Evolutionary conservation across 2,113 vertebrate species (phyloP).

Genomic region (Pseudorasbora parva): DNA sequence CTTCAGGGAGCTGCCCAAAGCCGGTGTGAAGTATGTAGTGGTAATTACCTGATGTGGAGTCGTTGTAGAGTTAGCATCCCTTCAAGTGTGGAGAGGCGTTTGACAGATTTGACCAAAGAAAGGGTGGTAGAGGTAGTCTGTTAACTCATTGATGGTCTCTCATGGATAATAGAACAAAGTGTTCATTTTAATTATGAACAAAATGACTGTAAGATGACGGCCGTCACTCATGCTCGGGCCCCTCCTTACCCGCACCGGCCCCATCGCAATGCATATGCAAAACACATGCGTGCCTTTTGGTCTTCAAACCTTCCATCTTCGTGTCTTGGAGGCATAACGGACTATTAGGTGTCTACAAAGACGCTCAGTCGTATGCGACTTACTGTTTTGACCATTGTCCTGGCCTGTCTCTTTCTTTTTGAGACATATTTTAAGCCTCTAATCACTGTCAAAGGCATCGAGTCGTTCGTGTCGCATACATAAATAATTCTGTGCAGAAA

Average conservation of each 20-base stretch:
- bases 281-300: conserved; percentile 64
- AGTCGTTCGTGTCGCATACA: conserved; percentile 46
- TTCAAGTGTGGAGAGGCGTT: conserved; percentile 55
- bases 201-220: conserved; percentile 75
- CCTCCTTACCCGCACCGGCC: conserved; percentile 33
- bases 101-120: conserved; percentile 68
- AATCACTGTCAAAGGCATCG: conserved; percentile 67
- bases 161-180: conserved; percentile 82
- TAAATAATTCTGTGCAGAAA: conserved; percentile 69
- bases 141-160: conserved; percentile 72
- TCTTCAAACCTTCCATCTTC: conserved; percentile 63
- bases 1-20: conserved; percentile 60
- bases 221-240: conserved; percentile 65
- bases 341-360: conserved; percentile 72
- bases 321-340: conserved; percentile 78
- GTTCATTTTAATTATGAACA: conserved; percentile 82
- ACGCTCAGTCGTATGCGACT: conserved; percentile 68
- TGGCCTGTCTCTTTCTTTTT: conserved; percentile 65
- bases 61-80: conserved; percentile 62
- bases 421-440: conserved; percentile 60
- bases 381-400: conserved; percentile 61
- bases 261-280: conserved; percentile 73
- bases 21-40: conserved; percentile 65
- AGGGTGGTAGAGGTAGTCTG: conserved; percentile 64
- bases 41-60: conserved; percentile 75